Conservation (phyloP, 2,113 vertebrate genomes). For the Cairina moschata region DNA sequence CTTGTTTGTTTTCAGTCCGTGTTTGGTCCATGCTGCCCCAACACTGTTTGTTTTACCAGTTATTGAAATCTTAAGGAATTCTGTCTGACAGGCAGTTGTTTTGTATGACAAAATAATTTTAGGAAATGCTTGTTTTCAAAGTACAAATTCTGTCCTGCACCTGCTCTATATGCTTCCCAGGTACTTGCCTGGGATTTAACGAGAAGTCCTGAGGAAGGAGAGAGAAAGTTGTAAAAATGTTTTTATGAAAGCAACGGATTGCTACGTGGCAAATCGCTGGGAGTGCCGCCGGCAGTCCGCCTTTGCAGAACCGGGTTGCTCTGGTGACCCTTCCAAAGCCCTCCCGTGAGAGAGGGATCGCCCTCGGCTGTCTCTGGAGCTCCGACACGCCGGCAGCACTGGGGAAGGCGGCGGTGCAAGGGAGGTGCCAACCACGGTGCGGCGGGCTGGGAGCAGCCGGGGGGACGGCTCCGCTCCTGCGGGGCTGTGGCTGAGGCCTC, state of each 20-base stretch:
- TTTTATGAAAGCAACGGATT: neutral
- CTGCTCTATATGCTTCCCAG: neutral
- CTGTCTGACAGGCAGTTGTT: neutral
- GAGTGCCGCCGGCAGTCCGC: accelerated
- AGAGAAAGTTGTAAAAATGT: accelerated
- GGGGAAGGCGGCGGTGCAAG: accelerated
- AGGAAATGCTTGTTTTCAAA: neutral
- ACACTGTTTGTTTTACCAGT: accelerated
- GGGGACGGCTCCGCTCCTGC: neutral
- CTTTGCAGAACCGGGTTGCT: neutral
- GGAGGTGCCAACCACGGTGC: neutral
- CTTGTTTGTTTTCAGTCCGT: neutral
- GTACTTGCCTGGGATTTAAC: neutral
- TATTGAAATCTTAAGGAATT: neutral
- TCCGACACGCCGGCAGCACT: accelerated
- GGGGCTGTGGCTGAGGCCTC: no score
- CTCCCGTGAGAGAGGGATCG: accelerated
- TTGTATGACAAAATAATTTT: neutral
- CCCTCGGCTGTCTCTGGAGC: accelerated
- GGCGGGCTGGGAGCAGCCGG: accelerated
- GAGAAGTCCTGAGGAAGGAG: neutral
- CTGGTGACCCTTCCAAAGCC: neutral
- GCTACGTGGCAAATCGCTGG: accelerated
- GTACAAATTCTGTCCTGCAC: neutral
- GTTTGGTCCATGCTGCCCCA: neutral